Evolutionary conservation across 2,797 vertebrate species (phyloP).

Genomic region (Poecilia gillii): DNA sequence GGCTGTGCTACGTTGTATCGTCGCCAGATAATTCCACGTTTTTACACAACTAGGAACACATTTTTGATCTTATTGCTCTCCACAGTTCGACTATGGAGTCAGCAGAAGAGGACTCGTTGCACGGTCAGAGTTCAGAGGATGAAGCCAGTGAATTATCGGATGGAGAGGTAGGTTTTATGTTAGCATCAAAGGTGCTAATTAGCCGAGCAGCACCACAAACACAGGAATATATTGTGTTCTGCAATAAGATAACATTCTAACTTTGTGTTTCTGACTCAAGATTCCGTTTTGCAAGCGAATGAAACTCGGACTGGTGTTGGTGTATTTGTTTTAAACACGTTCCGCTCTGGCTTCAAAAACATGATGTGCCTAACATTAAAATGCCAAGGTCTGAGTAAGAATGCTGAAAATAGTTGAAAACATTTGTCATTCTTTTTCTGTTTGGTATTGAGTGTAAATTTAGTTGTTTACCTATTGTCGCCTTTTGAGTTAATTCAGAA

Average conservation of each 20-base stretch:
- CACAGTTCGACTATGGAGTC: conserved; percentile 59
- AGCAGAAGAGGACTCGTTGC: conserved; percentile 61
- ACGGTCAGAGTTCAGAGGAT: conserved; percentile 74
- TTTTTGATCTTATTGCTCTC: conserved; percentile 37
- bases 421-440: too few relatives aligned
- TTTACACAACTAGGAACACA: rapidly evolving
- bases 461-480: background rate
- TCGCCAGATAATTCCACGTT: rapidly evolving
- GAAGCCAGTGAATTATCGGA: conserved; percentile 76
- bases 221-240: background rate
- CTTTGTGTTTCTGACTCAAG: background rate
- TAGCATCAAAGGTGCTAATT: conserved; percentile 24
- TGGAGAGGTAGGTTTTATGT: conserved; percentile 64
- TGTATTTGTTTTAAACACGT: background rate
- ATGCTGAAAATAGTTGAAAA: background rate
- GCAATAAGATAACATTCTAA: background rate
- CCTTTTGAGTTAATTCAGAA: background rate
- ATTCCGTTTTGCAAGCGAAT: background rate
- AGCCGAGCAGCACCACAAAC: conserved; percentile 7
- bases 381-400: background rate
- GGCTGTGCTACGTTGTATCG: rapidly evolving
- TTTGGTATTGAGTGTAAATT: background rate
- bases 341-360: background rate
- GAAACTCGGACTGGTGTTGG: background rate
- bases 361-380: background rate